Conservation (phyloP, 92 coral and sea anemone genomes). For the Diadumene lineata region DNA sequence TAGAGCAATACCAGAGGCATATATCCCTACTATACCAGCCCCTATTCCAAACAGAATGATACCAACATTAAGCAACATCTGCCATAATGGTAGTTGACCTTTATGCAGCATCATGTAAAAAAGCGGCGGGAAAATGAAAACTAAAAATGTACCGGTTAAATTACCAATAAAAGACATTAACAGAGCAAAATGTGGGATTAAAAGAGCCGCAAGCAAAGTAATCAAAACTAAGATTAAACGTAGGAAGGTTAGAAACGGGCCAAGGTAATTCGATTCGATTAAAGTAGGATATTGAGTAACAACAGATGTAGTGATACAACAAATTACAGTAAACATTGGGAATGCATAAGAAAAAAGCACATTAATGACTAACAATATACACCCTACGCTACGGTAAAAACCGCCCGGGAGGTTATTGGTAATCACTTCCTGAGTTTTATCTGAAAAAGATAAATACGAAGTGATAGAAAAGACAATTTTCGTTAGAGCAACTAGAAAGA, state of each 20-base stretch:
- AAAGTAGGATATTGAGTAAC: constrained; percentile 18
- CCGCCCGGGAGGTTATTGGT: constrained; percentile 62
- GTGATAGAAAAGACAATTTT: constrained; percentile 47
- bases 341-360: constrained; percentile 66
- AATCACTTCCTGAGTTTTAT: constrained; percentile 49
- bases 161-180: constrained; percentile 30
- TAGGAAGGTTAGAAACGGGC: constrained; percentile 18
- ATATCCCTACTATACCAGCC: constrained; percentile 38
- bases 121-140: constrained; percentile 50
- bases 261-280: constrained; percentile 2
- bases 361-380: constrained; percentile 52
- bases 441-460: constrained; percentile 54
- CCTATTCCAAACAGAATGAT: constrained; percentile 36
- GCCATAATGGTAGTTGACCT: constrained; percentile 29
- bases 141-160: constrained; percentile 49
- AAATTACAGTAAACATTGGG: constrained; percentile 61
- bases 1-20: constrained; percentile 39
- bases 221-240: constrained; percentile 41
- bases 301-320: constrained; percentile 48
- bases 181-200: constrained; percentile 68
- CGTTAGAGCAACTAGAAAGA: constrained; percentile 44
- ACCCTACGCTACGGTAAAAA: constrained; percentile 34
- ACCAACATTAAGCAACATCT: constrained; percentile 28
- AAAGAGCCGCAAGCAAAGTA: constrained; percentile 38
- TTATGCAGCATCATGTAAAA: constrained; percentile 39